Evolutionary conservation across 1,140 invertebrate species (phyloP).

Genomic region (Patella vulgata): DNA sequence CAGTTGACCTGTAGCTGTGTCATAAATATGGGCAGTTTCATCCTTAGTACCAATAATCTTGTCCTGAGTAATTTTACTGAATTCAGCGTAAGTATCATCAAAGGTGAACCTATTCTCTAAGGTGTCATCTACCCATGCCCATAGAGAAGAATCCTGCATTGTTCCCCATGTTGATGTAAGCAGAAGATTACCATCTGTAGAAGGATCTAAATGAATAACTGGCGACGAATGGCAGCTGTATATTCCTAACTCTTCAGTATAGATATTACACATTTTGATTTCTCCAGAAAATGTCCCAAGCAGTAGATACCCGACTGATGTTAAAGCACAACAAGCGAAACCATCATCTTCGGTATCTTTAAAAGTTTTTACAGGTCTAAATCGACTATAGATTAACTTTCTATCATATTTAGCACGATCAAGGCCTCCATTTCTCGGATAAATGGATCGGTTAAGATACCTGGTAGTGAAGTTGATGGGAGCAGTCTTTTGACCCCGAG

Average conservation of each 20-base stretch:
- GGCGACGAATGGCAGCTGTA: constrained; percentile 86
- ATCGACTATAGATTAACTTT: constrained; percentile 85
- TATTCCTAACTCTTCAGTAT: constrained; percentile 78
- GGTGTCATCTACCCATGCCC: constrained; percentile 73
- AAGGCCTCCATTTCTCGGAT: constrained; percentile 66
- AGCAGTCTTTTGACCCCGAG: constrained; percentile 76
- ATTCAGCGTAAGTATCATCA: constrained; percentile 90
- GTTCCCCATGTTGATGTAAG: constrained; percentile 85
- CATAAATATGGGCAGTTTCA: constrained; percentile 85
- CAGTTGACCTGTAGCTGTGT: constrained; percentile 82
- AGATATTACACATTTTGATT: constrained; percentile 85
- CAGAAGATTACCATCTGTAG: constrained; percentile 79
- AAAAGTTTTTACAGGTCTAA: constrained; percentile 86
- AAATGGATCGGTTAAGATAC: constrained; percentile 53
- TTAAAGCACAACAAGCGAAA: constrained; percentile 84
- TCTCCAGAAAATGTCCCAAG: constrained; percentile 89
- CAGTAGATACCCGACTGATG: constrained; percentile 82
- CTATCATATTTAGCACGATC: constrained; percentile 76
- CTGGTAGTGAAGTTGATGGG: constrained; percentile 76
- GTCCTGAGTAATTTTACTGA: constrained; percentile 87
- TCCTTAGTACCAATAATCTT: constrained; percentile 78
- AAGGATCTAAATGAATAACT: constrained; percentile 81
- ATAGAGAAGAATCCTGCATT: constrained; percentile 84
- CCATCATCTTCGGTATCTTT: constrained; percentile 80
- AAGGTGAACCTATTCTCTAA: constrained; percentile 67